Conservation (phyloP, 2,113 vertebrate species). For the Sphyrna mokarran region DNA sequence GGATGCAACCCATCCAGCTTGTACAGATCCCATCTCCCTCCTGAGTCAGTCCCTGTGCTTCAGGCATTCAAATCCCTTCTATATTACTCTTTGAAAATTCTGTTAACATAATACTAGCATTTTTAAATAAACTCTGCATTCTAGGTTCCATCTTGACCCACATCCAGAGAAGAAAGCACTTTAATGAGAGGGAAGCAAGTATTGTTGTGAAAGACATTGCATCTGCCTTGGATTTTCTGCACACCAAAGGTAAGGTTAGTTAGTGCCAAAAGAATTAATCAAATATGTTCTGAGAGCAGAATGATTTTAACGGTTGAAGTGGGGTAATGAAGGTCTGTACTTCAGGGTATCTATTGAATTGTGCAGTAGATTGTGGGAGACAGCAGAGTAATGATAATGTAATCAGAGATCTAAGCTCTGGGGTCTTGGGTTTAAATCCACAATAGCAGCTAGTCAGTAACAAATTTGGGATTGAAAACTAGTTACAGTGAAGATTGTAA, state of each 20-base stretch:
- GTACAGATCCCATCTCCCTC: too few relatives aligned
- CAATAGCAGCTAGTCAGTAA: too few relatives aligned
- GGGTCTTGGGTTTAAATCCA: too few relatives aligned
- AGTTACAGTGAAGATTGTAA: too few relatives aligned
- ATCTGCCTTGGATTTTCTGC: conserved; percentile 82
- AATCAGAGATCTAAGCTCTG: too few relatives aligned
- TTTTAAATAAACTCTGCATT: conserved; percentile 30
- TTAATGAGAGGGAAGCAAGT: conserved; percentile 91
- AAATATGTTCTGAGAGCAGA: not conserved
- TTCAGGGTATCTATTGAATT: not conserved
- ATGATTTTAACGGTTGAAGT: not conserved
- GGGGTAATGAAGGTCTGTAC: not conserved
- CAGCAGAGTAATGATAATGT: too few relatives aligned
- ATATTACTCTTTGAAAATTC: not conserved
- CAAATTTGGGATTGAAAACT: too few relatives aligned
- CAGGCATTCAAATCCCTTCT: too few relatives aligned
- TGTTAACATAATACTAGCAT: not conserved
- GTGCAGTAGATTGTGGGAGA: not conserved
- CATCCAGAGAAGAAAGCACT: conserved; percentile 86
- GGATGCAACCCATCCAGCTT: too few relatives aligned
- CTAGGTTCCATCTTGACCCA: conserved; percentile 86
- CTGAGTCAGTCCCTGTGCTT: too few relatives aligned
- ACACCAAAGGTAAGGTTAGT: conserved; percentile 76
- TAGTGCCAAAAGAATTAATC: not conserved
- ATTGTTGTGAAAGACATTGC: conserved; percentile 85